These are phyloP conservation scores for Taenioides sp. DNA, from an alignment of 2,797 vertebrate genomes.

Conservation along the genomic window DNA sequence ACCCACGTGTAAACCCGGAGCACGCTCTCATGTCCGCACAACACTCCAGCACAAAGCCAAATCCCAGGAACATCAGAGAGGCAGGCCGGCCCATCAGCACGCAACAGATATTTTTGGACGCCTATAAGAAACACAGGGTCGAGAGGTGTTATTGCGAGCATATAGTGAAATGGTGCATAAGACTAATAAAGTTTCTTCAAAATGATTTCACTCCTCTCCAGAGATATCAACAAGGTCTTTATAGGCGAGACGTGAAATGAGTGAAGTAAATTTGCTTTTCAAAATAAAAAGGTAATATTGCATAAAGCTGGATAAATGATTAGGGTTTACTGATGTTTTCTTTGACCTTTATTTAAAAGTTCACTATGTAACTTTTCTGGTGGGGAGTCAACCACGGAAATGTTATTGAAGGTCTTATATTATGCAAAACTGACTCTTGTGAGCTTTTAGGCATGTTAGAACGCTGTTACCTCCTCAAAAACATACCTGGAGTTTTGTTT, in stretches of 20 bases:
- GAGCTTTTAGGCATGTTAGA: no score
- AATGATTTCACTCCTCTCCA: not conserved
- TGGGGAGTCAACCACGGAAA: no score
- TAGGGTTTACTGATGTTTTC: no score
- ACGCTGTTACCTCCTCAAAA: no score
- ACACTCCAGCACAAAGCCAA: constrained; percentile 16
- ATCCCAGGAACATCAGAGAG: constrained; percentile 13
- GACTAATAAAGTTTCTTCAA: not conserved
- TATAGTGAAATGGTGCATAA: not conserved
- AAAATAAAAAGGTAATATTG: not conserved
- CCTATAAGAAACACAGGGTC: not conserved
- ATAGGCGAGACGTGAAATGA: not conserved
- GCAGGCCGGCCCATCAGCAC: constrained; percentile 2
- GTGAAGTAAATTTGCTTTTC: not conserved
- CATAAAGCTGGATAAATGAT: no score
- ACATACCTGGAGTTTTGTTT: no score
- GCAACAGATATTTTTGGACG: not conserved
- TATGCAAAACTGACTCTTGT: no score
- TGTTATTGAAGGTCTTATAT: not conserved
- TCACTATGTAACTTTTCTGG: no score
- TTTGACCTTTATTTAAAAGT: no score
- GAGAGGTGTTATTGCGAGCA: not conserved
- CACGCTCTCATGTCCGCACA: constrained; percentile 21
- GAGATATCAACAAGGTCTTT: constrained; percentile 1
- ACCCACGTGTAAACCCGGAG: constrained; percentile 42